Percentiles rank a stretch among this genome's conserved stretches.
Conservation (phyloP, 2,113 vertebrate species). For the Electrona antarctica region DNA sequence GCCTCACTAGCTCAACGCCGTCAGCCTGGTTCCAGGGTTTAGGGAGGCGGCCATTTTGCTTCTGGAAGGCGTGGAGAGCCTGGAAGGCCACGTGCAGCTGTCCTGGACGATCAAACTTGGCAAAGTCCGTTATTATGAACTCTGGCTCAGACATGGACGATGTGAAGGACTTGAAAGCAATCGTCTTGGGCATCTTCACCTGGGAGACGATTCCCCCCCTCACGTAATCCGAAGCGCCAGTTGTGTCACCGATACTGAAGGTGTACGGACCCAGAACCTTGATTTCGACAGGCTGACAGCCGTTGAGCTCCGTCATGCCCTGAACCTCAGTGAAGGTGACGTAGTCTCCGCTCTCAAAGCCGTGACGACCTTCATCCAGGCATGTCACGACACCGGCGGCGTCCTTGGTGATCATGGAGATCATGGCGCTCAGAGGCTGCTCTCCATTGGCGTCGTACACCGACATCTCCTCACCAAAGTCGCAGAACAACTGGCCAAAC, state of each 20-base stretch:
- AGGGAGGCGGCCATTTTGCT: slow-evolving; percentile 81
- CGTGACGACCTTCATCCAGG: slow-evolving; percentile 91
- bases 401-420: slow-evolving; percentile 97
- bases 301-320: slow-evolving; percentile 90
- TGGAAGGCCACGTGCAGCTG: slow-evolving; percentile 89
- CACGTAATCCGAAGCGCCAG: slow-evolving; percentile 87
- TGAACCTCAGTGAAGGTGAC: slow-evolving; percentile 93
- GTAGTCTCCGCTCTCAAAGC: slow-evolving; percentile 91
- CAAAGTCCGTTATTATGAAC: slow-evolving; percentile 89
- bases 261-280: slow-evolving; percentile 94
- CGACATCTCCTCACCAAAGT: slow-evolving; percentile 91
- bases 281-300: slow-evolving; percentile 86
- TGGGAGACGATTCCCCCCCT: slow-evolving; percentile 93
- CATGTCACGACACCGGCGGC: slow-evolving; percentile 89
- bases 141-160: slow-evolving; percentile 85
- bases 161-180: slow-evolving; percentile 87
- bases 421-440: slow-evolving; percentile 92
- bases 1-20: slow-evolving; percentile 81
- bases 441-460: slow-evolving; percentile 91
- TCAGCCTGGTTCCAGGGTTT: slow-evolving; percentile 86
- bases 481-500: slow-evolving; percentile 94
- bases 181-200: slow-evolving; percentile 94
- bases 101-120: slow-evolving; percentile 85
- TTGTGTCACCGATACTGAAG: slow-evolving; percentile 93
- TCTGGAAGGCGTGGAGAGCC: slow-evolving; percentile 86